Evolutionary conservation across 1,140 invertebrate species (phyloP).

Genomic region (Papilio helenus): DNA sequence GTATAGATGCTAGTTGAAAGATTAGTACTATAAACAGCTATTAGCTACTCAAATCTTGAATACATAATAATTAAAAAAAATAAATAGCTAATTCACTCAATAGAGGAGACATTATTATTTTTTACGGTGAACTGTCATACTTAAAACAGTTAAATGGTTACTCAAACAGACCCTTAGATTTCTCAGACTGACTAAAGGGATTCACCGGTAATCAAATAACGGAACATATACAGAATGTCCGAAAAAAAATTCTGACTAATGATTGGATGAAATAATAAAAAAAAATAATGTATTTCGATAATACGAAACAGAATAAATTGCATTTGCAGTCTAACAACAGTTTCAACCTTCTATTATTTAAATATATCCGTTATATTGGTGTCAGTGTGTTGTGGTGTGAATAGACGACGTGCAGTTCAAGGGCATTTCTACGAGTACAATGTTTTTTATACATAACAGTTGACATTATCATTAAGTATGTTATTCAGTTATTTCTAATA

Average conservation of each 20-base stretch:
- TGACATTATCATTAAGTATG: not conserved
- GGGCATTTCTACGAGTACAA: not conserved
- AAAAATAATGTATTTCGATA: not conserved
- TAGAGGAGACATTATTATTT: too few species aligned
- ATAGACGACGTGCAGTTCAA: not conserved
- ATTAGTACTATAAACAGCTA: not conserved
- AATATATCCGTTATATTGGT: conserved; percentile 17
- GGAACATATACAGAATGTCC: not conserved
- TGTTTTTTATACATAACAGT: not conserved
- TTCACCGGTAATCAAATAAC: too few species aligned
- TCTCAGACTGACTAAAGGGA: too few species aligned
- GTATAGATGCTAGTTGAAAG: not conserved
- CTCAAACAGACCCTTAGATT: too few species aligned
- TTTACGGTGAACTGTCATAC: too few species aligned
- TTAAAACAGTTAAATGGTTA: too few species aligned
- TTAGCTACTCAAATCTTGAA: not conserved
- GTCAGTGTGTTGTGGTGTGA: conserved; percentile 5
- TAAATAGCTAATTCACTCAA: too few species aligned
- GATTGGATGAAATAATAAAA: not conserved
- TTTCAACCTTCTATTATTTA: conserved; percentile 7
- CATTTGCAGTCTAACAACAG: not conserved
- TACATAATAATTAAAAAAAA: not conserved
- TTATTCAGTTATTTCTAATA: not conserved
- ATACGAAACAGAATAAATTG: not conserved
- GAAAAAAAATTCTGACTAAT: not conserved